A percentile compares a stretch with the other conserved stretches of the same genome.
These are phyloP conservation scores for Mobula hypostoma DNA, from an alignment of 2,113 vertebrate genomes.

Conservation along the genomic window DNA sequence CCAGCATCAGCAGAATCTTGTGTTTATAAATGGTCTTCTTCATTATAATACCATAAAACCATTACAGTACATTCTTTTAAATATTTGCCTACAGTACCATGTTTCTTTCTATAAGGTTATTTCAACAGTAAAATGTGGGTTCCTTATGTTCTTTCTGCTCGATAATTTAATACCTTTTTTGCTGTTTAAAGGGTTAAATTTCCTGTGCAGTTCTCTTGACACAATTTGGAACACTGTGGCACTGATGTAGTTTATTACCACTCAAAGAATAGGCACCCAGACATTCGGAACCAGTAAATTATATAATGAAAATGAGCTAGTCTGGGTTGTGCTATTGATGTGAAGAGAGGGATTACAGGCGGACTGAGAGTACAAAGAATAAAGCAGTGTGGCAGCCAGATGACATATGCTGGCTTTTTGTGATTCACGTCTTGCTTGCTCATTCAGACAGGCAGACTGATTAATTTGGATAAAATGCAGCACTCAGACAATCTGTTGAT, in stretches of 20 bases:
- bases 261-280: neutral
- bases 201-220: neutral
- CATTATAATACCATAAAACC: neutral
- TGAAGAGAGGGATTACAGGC: neutral
- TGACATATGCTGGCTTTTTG: neutral
- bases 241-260: neutral
- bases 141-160: neutral
- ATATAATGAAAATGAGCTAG: constrained; percentile 4
- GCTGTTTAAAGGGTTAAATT: neutral
- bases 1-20: too few relatives aligned
- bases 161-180: neutral
- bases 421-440: constrained; percentile 1
- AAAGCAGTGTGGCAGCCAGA: neutral
- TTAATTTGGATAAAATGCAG: constrained; percentile 17
- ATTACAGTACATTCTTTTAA: neutral
- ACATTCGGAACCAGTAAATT: neutral
- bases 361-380: neutral
- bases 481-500: constrained; percentile 14
- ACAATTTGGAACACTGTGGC: neutral
- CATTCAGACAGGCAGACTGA: constrained; percentile 29
- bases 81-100: neutral
- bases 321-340: constrained; percentile 4
- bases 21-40: neutral
- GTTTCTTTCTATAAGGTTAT: neutral
- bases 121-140: neutral